A percentile compares a stretch with the other conserved stretches of the same genome.
Conservation (phyloP, 2,888 invertebrate genomes). For the Fragum whitleyi region DNA sequence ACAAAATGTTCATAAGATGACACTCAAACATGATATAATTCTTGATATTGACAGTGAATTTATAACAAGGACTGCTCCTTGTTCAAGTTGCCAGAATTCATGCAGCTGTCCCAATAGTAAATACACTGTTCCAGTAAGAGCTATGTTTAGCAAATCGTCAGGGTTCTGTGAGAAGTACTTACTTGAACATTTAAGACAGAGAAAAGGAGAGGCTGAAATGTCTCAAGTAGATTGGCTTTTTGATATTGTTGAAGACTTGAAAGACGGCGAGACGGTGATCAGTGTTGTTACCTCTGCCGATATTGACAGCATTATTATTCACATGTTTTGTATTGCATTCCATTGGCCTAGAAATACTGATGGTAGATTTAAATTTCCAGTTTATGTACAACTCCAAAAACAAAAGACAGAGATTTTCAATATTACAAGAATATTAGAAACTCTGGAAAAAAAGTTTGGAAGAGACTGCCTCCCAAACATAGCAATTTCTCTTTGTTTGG, state of each 20-base stretch:
- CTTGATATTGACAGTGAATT: not conserved
- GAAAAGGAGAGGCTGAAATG: no score
- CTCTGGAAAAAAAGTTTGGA: not conserved
- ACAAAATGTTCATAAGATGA: slow-evolving; percentile 13
- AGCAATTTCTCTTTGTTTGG: not conserved
- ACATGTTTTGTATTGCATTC: slow-evolving; percentile 30
- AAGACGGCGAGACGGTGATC: not conserved
- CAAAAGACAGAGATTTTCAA: not conserved
- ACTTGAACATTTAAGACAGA: not conserved
- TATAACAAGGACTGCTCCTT: slow-evolving; percentile 4
- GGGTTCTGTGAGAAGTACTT: slow-evolving; percentile 7
- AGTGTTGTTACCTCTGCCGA: slow-evolving; percentile 45
- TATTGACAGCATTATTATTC: slow-evolving; percentile 43
- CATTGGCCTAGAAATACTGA: slow-evolving; percentile 44
- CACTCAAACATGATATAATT: not conserved
- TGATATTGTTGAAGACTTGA: not conserved
- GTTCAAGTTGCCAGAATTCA: no score
- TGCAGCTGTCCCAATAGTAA: not conserved
- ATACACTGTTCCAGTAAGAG: slow-evolving; percentile 24
- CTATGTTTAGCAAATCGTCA: not conserved
- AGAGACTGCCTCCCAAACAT: not conserved
- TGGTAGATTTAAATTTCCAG: slow-evolving; percentile 21
- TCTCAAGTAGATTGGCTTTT: not conserved
- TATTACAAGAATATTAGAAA: not conserved
- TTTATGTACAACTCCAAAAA: not conserved